phyloP scores from a whole-genome alignment of 2,797 vertebrate genomes.

The Poeciliopsis turneri region DNA sequence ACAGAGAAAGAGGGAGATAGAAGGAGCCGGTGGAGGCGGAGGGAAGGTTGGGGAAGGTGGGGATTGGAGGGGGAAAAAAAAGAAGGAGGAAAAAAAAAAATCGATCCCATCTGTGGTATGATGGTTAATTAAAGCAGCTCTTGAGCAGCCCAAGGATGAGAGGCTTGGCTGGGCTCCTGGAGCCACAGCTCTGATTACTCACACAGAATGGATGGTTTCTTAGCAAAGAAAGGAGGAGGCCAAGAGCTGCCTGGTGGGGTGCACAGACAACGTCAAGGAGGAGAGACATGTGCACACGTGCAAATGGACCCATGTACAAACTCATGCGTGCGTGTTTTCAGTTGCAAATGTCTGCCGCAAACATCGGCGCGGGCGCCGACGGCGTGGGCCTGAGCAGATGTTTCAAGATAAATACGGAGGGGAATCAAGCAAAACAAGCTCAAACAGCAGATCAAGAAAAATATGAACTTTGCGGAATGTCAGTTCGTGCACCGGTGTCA shows the following conservation, averaged over 20 bases:
- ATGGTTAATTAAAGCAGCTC: constrained; percentile 99
- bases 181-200: constrained; percentile 97
- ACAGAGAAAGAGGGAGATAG: constrained; percentile 57
- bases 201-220: constrained; percentile 99
- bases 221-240: constrained; percentile 95
- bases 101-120: constrained; percentile 99
- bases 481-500: constrained; percentile 5
- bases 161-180: constrained; percentile 98
- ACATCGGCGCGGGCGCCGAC: constrained; percentile 46
- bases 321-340: constrained; percentile 29
- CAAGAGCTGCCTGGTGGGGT: constrained; percentile 91
- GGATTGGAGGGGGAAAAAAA: neutral
- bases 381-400: constrained; percentile 48
- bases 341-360: constrained; percentile 22
- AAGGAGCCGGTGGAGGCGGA: constrained; percentile 48
- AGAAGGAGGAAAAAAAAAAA: constrained; percentile 70
- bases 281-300: constrained; percentile 63
- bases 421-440: constrained; percentile 9
- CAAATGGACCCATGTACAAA: constrained; percentile 21
- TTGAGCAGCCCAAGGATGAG: constrained; percentile 98
- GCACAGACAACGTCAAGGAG: constrained; percentile 72
- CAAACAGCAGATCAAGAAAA: constrained; percentile 28
- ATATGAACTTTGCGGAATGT: constrained; percentile 29
- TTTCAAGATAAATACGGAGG: constrained; percentile 17
- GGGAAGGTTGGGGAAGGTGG: constrained; percentile 20